phyloP scores from a whole-genome alignment of 1,140 invertebrate genomes.

The Brachionus plicatilis region DNA sequence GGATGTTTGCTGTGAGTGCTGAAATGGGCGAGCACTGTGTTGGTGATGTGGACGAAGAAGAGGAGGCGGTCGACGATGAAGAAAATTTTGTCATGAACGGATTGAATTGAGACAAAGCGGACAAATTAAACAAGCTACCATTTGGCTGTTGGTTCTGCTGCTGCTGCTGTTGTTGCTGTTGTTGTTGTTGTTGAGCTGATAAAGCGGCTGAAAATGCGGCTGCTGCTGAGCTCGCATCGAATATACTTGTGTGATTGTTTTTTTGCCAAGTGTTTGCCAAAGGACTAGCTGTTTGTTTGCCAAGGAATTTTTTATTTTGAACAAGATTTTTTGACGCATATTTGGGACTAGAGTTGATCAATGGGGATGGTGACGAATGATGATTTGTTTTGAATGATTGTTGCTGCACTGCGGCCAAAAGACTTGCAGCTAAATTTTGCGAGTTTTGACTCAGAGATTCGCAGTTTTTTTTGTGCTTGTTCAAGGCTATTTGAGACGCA shows the following conservation, averaged over 20 bases:
- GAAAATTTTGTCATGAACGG: slow-evolving; percentile 11
- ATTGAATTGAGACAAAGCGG: slow-evolving; percentile 5
- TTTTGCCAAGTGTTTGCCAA: background rate
- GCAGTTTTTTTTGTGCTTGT: slow-evolving; percentile 23
- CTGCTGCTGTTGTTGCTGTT: background rate
- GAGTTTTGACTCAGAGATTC: background rate
- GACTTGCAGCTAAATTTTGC: slow-evolving; percentile 15
- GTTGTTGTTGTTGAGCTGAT: background rate
- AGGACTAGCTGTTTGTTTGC: background rate
- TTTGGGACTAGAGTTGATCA: slow-evolving; percentile 23
- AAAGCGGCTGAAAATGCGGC: background rate
- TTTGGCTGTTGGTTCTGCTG: background rate
- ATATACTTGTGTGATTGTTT: background rate
- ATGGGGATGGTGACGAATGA: slow-evolving; percentile 53
- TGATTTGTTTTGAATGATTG: slow-evolving; percentile 1
- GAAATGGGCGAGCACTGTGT: background rate
- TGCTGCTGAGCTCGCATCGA: slow-evolving; percentile 5
- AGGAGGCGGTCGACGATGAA: background rate
- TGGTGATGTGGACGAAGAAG: slow-evolving; percentile 5
- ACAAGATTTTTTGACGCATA: background rate
- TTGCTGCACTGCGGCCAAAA: background rate
- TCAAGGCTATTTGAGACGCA: background rate
- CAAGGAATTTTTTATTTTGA: background rate
- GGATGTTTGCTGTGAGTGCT: background rate
- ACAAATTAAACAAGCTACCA: background rate